Evolutionary conservation across 2,797 vertebrate genomes (phyloP).

Genomic region (Carcharodon carcharias): DNA sequence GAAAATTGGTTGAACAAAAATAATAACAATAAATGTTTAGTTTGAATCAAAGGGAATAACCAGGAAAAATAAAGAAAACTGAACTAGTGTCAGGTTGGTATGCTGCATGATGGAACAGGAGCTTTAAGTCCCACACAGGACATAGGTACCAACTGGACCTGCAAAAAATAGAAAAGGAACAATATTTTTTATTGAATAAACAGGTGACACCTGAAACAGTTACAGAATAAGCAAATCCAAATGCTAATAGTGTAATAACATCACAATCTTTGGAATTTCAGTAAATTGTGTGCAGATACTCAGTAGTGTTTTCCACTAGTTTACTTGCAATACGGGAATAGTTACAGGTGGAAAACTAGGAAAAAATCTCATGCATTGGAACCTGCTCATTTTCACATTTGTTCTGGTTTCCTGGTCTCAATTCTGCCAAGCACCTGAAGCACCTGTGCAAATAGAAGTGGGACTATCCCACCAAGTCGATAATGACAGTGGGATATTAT

Average conservation of each 20-base stretch:
- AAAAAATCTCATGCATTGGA: not conserved
- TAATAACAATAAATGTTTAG: not conserved
- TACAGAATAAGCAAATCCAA: not conserved
- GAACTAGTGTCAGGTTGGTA: too few relatives aligned
- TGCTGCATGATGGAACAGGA: not conserved
- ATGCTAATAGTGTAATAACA: not conserved
- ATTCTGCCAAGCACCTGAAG: not conserved
- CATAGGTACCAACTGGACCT: not conserved
- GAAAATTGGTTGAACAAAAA: not conserved
- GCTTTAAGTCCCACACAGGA: not conserved
- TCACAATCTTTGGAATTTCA: not conserved
- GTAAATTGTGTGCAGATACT: not conserved
- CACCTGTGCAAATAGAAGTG: not conserved
- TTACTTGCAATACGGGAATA: not conserved
- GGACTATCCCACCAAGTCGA: not conserved
- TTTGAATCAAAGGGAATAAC: not conserved
- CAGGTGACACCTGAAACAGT: not conserved
- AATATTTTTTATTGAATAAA: not conserved
- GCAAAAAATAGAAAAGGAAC: not conserved
- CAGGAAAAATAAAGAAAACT: not conserved
- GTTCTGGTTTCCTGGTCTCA: not conserved
- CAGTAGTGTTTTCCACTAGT: not conserved
- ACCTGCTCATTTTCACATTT: not conserved
- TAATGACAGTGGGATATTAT: not conserved
- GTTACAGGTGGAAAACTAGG: not conserved